phyloP scores from a whole-genome alignment of 2,797 vertebrate genomes.

The Anolis apletophallus region DNA sequence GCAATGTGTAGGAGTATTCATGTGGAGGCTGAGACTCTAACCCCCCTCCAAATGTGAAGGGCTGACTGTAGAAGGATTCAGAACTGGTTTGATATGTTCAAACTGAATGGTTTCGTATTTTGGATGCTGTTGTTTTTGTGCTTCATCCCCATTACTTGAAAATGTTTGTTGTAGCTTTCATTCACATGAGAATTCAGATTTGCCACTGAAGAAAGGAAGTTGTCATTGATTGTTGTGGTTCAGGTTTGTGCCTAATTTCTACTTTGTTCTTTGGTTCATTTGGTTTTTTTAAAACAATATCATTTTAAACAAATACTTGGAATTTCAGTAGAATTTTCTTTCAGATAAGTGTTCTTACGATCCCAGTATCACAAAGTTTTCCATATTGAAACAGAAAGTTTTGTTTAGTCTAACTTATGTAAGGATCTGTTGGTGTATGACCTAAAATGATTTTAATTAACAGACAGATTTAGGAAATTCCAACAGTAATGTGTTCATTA shows the following conservation, averaged over 20 bases:
- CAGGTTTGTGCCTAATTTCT: not conserved
- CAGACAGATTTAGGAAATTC: conserved; percentile 76
- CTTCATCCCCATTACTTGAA: not conserved
- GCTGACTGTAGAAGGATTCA: not conserved
- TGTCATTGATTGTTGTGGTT: not conserved
- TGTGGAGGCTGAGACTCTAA: too few relatives aligned
- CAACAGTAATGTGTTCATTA: conserved; percentile 72
- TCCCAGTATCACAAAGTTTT: conserved; percentile 50
- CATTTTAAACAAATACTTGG: conserved; percentile 7
- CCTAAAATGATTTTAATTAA: conserved; percentile 78
- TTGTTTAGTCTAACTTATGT: conserved; percentile 79
- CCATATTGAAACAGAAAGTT: conserved; percentile 62
- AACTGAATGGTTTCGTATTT: not conserved
- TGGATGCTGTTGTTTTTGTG: not conserved
- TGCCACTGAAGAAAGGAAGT: not conserved
- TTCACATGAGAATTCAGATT: not conserved
- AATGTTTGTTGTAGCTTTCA: not conserved
- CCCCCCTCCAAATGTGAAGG: too few relatives aligned
- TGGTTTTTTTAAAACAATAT: not conserved
- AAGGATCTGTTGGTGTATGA: conserved; percentile 69
- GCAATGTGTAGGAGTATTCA: too few relatives aligned
- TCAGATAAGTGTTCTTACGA: not conserved
- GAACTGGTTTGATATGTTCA: not conserved
- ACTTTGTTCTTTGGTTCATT: not conserved
- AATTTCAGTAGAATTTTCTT: conserved; percentile 28